A percentile compares a stretch with the other conserved stretches of the same genome.
These are phyloP conservation scores for Urocolius indicus DNA, from an alignment of 2,113 vertebrate species.

Conservation along the genomic window DNA sequence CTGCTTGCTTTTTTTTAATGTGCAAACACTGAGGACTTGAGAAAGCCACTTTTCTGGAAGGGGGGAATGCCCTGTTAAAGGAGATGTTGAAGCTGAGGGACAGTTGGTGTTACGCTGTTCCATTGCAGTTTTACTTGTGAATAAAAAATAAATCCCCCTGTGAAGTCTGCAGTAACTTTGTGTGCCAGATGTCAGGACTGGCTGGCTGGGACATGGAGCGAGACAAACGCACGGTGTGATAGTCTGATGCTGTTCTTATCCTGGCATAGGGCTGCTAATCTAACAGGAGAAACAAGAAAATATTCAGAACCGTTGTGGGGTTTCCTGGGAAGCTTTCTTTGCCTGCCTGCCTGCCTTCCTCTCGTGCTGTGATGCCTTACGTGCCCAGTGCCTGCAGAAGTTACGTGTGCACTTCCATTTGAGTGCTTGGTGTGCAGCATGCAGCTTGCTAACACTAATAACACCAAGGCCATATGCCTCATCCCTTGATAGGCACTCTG, in stretches of 20 bases:
- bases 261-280: slow-evolving; percentile 6
- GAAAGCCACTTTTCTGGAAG: neutral
- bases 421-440: neutral
- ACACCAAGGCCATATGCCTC: neutral
- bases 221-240: neutral
- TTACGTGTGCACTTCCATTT: neutral
- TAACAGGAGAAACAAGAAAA: neutral
- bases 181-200: slow-evolving; percentile 21
- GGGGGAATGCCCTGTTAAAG: neutral
- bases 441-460: neutral
- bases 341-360: neutral
- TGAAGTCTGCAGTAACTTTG: neutral
- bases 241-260: slow-evolving; percentile 17
- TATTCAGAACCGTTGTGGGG: neutral
- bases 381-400: neutral
- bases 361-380: neutral
- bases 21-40: neutral
- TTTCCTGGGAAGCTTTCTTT: neutral
- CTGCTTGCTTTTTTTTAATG: neutral
- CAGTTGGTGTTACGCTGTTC: neutral
- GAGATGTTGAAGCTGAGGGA: neutral
- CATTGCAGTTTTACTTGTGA: neutral
- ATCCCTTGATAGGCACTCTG: slow-evolving; percentile 27
- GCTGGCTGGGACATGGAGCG: neutral
- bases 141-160: neutral